These are phyloP conservation scores for Trissonchulus latispiculum DNA, from an alignment of 2,888 invertebrate genomes.

Conservation along the genomic window DNA sequence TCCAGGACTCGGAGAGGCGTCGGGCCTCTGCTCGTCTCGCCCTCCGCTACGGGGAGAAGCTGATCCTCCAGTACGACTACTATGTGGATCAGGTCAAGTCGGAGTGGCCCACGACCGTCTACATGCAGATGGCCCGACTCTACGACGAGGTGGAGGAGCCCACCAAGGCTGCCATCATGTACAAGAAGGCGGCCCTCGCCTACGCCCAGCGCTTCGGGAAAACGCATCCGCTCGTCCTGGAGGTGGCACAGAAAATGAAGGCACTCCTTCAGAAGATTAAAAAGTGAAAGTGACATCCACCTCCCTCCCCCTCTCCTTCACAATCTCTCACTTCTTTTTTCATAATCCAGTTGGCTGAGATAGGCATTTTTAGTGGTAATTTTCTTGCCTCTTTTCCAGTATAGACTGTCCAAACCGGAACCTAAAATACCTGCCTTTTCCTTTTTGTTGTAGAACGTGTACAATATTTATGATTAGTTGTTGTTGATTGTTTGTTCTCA, in stretches of 20 bases:
- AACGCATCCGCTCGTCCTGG: not conserved
- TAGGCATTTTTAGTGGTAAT: too few relatives aligned
- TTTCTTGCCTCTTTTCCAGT: too few relatives aligned
- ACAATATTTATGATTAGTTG: too few relatives aligned
- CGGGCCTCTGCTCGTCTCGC: not conserved
- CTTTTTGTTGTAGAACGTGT: too few relatives aligned
- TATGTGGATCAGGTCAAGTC: not conserved
- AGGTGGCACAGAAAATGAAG: not conserved
- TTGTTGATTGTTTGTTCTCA: too few relatives aligned
- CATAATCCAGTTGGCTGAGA: too few relatives aligned
- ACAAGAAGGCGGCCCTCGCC: not conserved
- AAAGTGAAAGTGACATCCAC: not conserved
- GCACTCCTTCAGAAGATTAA: not conserved
- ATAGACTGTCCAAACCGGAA: too few relatives aligned
- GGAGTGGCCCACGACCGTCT: not conserved
- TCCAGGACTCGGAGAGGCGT: not conserved
- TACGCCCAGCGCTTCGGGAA: not conserved
- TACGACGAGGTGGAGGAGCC: not conserved
- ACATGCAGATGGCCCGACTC: not conserved
- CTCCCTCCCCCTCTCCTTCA: too few relatives aligned
- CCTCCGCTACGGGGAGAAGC: not conserved
- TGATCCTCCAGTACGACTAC: not conserved
- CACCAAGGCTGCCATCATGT: not conserved
- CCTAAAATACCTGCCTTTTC: too few relatives aligned
- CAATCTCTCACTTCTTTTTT: too few relatives aligned